Base-by-base conservation (phyloP, 2,113 vertebrate species). In the Hypomesus transpacificus region DNA sequence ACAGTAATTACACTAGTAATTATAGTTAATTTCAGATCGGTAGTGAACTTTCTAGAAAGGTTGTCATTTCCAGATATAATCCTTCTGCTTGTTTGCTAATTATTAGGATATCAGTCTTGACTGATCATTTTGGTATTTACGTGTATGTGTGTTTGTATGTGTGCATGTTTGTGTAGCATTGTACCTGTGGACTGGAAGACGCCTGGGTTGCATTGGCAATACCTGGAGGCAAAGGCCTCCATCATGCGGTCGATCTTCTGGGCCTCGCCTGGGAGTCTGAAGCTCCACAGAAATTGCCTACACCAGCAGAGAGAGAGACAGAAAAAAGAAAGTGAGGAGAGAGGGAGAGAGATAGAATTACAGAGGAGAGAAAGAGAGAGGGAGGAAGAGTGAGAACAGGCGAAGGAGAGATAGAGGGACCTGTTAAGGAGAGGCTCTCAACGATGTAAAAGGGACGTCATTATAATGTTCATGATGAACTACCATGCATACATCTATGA, bases 221-320 rank as follows among this genome's bases (percentile, higher is more conserved):
- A 99, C 70, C 96, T 94, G 8, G 96, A 94, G 39, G 96, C 96
- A 53, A 99, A 98, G 18, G 96, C 95, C 90, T 98, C 96, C 97
- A 98, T 98, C 96, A 99, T 99, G 56, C 96, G 92, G 86, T 98
- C 97, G 54, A 99, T 99, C 89, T 99, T 98, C 90, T 99, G 96
- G 13, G 97, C 97, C 85, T 98, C 97, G 46, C 97, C 96, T 0
- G 97, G 97, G 73, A 99, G 94, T 76, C 96, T 89, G 88, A 99
- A 99, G 87, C 97, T 98, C 97, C 96, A 99, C 66, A 99, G 89
- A 90, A 99, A 99, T 84, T 99, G 97, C 85, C 97, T 99, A 82
- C 74, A 80, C 75, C 62, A 75, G 61, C 60, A 77, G 39, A 59
- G 21, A 61, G 56, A 68, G 3, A 57, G 20, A 39, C 3, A 62